Evolutionary conservation across 23 tunicate genomes (phyloP).

Genomic region (Corella eumyota): DNA sequence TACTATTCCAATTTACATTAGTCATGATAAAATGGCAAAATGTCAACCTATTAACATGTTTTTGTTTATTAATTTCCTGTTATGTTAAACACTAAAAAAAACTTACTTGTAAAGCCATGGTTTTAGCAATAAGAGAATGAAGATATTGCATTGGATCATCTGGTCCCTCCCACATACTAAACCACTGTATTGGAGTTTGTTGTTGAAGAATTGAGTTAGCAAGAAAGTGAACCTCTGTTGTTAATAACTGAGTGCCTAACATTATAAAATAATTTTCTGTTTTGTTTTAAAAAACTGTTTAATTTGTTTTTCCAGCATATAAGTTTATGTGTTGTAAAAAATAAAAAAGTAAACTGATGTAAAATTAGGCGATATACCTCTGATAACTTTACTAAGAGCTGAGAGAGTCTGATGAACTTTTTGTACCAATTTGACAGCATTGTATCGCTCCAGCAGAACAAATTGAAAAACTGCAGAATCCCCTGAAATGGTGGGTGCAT

Average conservation of each 20-base stretch:
- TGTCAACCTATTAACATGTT: too few species aligned
- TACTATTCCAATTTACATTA: too few species aligned
- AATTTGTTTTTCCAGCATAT: too few species aligned
- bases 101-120: constrained; percentile 71
- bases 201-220: constrained; percentile 78
- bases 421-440: constrained; percentile 55
- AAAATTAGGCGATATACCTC: constrained; percentile 45
- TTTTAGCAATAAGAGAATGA: constrained; percentile 66
- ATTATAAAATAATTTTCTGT: too few species aligned
- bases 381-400: constrained; percentile 80
- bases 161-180: constrained; percentile 90
- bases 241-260: constrained; percentile 41
- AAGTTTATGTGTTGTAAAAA: too few species aligned
- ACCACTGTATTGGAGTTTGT: constrained; percentile 79
- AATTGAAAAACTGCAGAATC: constrained; percentile 66
- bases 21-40: too few species aligned
- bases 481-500: constrained; percentile 26
- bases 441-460: constrained; percentile 63
- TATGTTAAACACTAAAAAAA: background rate
- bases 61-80: too few species aligned
- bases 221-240: constrained; percentile 70
- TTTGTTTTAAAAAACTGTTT: too few species aligned
- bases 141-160: constrained; percentile 81
- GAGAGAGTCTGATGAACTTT: constrained; percentile 74
- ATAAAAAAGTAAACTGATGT: background rate